phyloP scores from a whole-genome alignment of 35 echinoderm and acorn worm species.

The Stichopus chloronotus region DNA sequence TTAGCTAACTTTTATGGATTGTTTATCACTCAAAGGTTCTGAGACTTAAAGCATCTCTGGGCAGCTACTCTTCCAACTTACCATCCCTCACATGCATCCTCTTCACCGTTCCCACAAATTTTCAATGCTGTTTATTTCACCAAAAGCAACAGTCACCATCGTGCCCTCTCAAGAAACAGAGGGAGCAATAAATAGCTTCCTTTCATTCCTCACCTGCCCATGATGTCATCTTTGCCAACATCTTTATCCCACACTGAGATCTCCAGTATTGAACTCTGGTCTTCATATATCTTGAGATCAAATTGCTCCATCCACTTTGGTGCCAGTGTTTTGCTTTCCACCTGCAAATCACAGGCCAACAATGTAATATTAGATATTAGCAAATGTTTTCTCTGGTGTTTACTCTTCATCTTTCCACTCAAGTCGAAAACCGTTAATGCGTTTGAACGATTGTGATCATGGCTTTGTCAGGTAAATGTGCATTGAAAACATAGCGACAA shows the following conservation, averaged over 20 bases:
- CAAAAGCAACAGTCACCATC: not conserved
- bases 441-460: too few species aligned
- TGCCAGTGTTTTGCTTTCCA: conserved; percentile 82
- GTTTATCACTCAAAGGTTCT: too few species aligned
- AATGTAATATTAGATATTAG: not conserved
- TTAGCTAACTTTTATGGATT: too few species aligned
- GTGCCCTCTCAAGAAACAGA: not conserved
- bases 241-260: conserved; percentile 99
- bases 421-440: too few species aligned
- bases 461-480: too few species aligned
- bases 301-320: conserved; percentile 99
- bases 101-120: too few species aligned
- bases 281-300: conserved; percentile 92
- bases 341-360: conserved; percentile 47
- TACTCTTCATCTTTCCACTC: not conserved
- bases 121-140: too few species aligned
- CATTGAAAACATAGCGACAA: too few species aligned
- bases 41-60: too few species aligned
- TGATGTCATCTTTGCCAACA: conserved; percentile 97
- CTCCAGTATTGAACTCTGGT: conserved; percentile 77
- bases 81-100: too few species aligned
- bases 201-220: conserved; percentile 84
- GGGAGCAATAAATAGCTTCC: not conserved
- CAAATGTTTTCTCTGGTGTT: not conserved
- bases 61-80: too few species aligned